A percentile compares a stretch with the other conserved stretches of the same genome.
These are phyloP conservation scores for Serrognathus titanus DNA, from an alignment of 2,888 invertebrate genomes.

Conservation along the genomic window DNA sequence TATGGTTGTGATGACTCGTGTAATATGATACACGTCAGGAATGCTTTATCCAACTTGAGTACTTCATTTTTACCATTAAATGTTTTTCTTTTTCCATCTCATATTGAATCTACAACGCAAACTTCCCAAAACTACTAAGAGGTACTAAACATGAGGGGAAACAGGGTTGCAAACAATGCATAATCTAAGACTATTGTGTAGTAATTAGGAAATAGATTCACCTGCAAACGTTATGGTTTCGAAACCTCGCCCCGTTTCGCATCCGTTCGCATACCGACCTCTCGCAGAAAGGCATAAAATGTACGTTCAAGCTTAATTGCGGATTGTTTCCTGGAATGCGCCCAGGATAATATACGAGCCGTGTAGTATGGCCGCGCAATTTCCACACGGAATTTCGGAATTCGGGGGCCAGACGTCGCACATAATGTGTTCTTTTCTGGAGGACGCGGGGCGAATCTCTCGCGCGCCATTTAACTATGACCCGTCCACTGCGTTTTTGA, in stretches of 20 bases:
- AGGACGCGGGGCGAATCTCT: slow-evolving; percentile 31
- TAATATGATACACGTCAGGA: too few relatives aligned
- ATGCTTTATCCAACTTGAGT: too few relatives aligned
- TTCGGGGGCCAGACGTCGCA: slow-evolving; percentile 27
- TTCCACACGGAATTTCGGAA: slow-evolving; percentile 32
- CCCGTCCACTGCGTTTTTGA: not conserved
- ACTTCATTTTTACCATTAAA: too few relatives aligned
- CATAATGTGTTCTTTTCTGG: slow-evolving; percentile 37
- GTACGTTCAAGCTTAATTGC: slow-evolving; percentile 28
- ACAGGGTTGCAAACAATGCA: not conserved
- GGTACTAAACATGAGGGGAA: too few relatives aligned
- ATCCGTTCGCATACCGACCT: slow-evolving; percentile 9
- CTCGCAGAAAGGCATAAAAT: slow-evolving; percentile 21
- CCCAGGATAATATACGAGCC: slow-evolving; percentile 23
- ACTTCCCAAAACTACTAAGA: not conserved
- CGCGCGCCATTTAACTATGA: slow-evolving; percentile 31
- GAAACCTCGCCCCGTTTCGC: slow-evolving; percentile 7
- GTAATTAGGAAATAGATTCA: slow-evolving; percentile 16
- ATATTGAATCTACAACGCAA: not conserved
- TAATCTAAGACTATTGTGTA: slow-evolving; percentile 11
- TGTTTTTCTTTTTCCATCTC: too few relatives aligned
- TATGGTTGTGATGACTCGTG: too few relatives aligned
- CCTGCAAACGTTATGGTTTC: slow-evolving; percentile 5
- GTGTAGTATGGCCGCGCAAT: slow-evolving; percentile 25
- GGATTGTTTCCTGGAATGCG: slow-evolving; percentile 29